Base-by-base conservation (phyloP, 2,888 invertebrate species). In the Chironomus tentans region DNA sequence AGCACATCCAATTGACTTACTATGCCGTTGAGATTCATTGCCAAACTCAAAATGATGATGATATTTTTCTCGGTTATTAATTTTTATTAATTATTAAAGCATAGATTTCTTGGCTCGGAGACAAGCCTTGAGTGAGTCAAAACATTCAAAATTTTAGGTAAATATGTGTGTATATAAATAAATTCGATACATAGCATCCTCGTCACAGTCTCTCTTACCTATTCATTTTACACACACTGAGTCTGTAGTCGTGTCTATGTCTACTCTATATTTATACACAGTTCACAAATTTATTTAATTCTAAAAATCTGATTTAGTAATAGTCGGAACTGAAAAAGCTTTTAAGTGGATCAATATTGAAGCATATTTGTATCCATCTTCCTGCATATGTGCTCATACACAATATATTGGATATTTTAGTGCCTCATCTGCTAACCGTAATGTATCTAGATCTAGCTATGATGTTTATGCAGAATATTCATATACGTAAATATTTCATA, bases 41-140 rank as follows among this genome's bases (percentile, higher is more conserved):
- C 72, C 72, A 72, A 61, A 28, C 13, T 24, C 18, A 28, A 22
- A 13, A 68, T 68, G 28, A 28, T 28, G 28, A 28, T 28, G n/a
- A 12, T 68, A 12, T 68, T 28, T 68, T 71, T 56, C 56, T 71
- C 61, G 71, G 56, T 56, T 62, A 72, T 72, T 72, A 72, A 72
- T 61, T 56, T 62, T 72, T 72, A 72, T 72, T 72, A 72, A 72
- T 61, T 61, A 61, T 72, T 72, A 50, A 50, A 71, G 56, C 71
- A 71, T 71, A 71, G 72, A 62, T 72, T 56, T 72, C 38, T 72
- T 72, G 61, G 72, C 72, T 61, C 24, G 5, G 15, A 13, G 72
- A 72, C 72, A 72, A 72, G 21, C 72, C 72, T 72, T 72, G 72
- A 72, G 22, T n/a, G 50, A 70, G 56, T 56, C 15, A 56, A 56